phyloP scores from a whole-genome alignment of 2,888 invertebrate genomes.

The Spialia ferax region DNA sequence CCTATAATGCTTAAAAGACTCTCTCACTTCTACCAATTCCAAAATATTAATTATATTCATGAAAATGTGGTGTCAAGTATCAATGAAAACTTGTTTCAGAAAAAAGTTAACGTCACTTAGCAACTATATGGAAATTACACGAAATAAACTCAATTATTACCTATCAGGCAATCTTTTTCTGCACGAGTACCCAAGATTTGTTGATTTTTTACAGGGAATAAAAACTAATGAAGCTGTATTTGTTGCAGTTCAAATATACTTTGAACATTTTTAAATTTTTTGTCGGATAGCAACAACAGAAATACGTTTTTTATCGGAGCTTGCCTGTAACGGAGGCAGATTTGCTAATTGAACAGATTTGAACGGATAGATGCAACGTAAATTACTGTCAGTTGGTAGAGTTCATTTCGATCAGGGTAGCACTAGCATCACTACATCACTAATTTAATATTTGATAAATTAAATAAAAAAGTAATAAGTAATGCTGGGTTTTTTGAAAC shows the following conservation, averaged over 20 bases:
- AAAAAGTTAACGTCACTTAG: neutral
- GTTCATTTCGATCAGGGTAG: too few relatives aligned
- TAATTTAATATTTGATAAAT: too few relatives aligned
- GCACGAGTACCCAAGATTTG: constrained; percentile 15
- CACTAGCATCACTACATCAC: too few relatives aligned
- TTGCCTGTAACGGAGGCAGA: neutral
- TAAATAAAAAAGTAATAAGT: too few relatives aligned
- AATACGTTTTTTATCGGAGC: neutral
- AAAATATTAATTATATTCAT: too few relatives aligned
- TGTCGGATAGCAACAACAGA: neutral
- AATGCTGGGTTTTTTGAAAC: too few relatives aligned
- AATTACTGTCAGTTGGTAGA: too few relatives aligned
- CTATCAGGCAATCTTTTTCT: constrained; percentile 9
- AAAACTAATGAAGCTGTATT: neutral
- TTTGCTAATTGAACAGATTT: neutral
- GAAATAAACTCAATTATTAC: constrained; percentile 8
- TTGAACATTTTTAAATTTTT: constrained; percentile 8
- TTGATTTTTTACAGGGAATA: constrained; percentile 8
- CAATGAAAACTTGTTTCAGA: neutral
- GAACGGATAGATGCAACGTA: neutral
- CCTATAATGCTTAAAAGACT: too few relatives aligned
- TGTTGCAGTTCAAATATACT: constrained; percentile 16
- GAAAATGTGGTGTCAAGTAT: neutral
- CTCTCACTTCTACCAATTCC: too few relatives aligned
- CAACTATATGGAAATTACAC: neutral